Conservation (phyloP, 2,797 vertebrate species). For the Caiman crocodilus region DNA sequence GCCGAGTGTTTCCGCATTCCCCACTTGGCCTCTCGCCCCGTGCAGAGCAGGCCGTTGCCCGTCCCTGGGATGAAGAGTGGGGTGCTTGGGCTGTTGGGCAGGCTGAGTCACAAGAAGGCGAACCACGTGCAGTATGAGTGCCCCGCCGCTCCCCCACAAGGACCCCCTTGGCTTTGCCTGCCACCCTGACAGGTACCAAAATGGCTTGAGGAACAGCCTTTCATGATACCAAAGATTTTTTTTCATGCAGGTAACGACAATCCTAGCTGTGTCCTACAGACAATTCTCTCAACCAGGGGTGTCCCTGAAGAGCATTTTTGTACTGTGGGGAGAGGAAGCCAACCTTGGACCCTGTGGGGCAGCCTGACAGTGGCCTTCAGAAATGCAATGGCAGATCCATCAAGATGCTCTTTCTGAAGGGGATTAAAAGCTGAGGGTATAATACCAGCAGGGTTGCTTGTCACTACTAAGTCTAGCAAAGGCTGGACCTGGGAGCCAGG, state of each 20-base stretch:
- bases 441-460: background rate
- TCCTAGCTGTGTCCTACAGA: conserved; percentile 65
- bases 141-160: fast-evolving
- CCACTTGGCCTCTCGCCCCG: fast-evolving
- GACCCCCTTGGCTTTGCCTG: background rate
- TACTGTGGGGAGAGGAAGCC: conserved; percentile 43
- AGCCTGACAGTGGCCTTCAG: background rate
- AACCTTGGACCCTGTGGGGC: fast-evolving
- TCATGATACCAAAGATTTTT: conserved; percentile 76
- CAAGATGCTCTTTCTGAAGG: background rate
- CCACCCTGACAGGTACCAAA: conserved; percentile 45
- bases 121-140: background rate
- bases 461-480: no score
- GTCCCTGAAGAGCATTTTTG: conserved; percentile 33
- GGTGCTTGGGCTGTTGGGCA: background rate
- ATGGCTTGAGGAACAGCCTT: conserved; percentile 63
- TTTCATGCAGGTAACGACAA: conserved; percentile 73
- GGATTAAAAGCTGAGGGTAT: background rate
- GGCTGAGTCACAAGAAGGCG: background rate
- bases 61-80: background rate
- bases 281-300: conserved; percentile 70
- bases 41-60: background rate
- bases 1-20: background rate
- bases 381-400: background rate
- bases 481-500: background rate